phyloP scores from a whole-genome alignment of 2,888 invertebrate species.

The Gerris lacustris region DNA sequence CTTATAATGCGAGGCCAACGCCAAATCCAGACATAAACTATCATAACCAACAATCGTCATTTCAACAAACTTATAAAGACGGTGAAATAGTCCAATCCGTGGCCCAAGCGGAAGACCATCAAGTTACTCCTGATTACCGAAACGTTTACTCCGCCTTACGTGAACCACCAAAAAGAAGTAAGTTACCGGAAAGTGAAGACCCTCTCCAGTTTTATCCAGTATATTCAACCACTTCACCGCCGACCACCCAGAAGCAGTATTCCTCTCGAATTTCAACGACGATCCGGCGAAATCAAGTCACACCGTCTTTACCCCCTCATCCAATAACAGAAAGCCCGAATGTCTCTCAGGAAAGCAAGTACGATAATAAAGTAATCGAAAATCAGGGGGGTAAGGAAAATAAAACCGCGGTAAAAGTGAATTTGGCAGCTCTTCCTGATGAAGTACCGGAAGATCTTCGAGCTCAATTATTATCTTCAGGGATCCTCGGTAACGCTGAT shows the following conservation, averaged over 20 bases:
- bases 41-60: neutral
- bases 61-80: conserved; percentile 7
- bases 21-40: neutral
- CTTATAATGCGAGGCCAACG: neutral
- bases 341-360: neutral
- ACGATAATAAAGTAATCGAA: neutral
- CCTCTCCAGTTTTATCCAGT: conserved; percentile 4
- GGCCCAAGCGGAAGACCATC: conserved; percentile 66
- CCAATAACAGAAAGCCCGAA: conserved; percentile 8
- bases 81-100: conserved; percentile 65
- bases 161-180: neutral
- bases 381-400: conserved; percentile 35
- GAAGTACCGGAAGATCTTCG: conserved; percentile 75
- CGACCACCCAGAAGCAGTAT: neutral
- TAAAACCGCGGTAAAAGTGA: conserved; percentile 40
- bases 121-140: conserved; percentile 27
- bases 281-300: conserved; percentile 16
- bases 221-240: neutral
- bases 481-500: conserved; percentile 74
- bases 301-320: conserved; percentile 12
- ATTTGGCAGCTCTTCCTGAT: conserved; percentile 52
- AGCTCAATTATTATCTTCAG: conserved; percentile 68
- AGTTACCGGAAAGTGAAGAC: neutral
- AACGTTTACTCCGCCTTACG: neutral
- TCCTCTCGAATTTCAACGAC: conserved; percentile 8